phyloP scores from a whole-genome alignment of 1,140 invertebrate species.

The Brachionus paranguensis region DNA sequence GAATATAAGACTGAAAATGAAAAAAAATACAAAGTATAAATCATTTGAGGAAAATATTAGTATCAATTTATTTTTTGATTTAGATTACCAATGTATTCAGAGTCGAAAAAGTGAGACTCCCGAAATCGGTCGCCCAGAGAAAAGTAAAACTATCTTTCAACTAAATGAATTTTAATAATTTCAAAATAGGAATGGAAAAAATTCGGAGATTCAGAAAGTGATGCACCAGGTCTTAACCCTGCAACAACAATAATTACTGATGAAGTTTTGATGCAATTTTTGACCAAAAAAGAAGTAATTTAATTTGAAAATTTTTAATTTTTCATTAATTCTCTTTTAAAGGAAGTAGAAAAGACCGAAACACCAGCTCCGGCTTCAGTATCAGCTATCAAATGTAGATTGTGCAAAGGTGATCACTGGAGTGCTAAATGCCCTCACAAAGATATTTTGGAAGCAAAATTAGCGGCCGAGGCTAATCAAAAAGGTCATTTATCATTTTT shows the following conservation, averaged over 20 bases:
- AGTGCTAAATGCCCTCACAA: constrained; percentile 93
- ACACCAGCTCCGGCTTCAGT: constrained; percentile 68
- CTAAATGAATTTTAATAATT: not conserved
- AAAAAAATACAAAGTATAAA: constrained; percentile 22
- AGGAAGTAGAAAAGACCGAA: constrained; percentile 74
- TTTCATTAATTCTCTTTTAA: not conserved
- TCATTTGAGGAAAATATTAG: not conserved
- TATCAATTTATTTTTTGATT: not conserved
- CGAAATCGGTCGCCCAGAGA: constrained; percentile 36
- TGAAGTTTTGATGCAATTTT: constrained; percentile 38
- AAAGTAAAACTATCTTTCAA: not conserved
- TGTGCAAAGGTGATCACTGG: constrained; percentile 89
- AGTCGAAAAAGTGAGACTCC: constrained; percentile 29
- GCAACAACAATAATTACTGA: constrained; percentile 32
- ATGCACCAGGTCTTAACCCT: constrained; percentile 31
- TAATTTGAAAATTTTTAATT: not conserved
- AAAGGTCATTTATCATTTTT: constrained; percentile 43
- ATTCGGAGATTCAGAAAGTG: constrained; percentile 28
- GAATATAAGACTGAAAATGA: constrained; percentile 33
- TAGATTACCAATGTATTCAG: constrained; percentile 33
- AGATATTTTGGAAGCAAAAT: constrained; percentile 61
- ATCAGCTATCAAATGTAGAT: constrained; percentile 82
- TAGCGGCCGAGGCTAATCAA: constrained; percentile 14
- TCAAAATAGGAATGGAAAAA: constrained; percentile 22
- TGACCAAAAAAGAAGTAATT: constrained; percentile 31